These are phyloP conservation scores for Drosophila pectinifera DNA, from an alignment of 1,140 invertebrate genomes.

Conservation along the genomic window DNA sequence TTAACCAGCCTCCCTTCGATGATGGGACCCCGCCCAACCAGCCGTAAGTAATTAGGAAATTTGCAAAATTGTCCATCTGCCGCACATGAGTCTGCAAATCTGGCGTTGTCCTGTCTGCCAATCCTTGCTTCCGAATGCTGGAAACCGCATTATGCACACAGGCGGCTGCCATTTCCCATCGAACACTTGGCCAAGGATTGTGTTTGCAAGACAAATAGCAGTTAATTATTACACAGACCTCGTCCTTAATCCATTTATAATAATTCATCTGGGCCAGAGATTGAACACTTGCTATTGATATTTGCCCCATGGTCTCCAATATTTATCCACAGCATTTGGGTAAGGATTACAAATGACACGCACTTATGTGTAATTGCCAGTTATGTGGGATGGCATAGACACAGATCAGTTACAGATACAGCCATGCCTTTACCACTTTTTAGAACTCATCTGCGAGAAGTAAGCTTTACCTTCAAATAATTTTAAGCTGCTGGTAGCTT, in stretches of 20 bases:
- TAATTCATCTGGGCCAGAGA: constrained; percentile 41
- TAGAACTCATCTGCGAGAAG: no score
- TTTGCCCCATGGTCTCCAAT: constrained; percentile 26
- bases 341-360: constrained; percentile 17
- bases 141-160: constrained; percentile 43
- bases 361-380: constrained; percentile 8
- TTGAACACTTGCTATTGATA: constrained; percentile 46
- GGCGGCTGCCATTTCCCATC: constrained; percentile 30
- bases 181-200: constrained; percentile 19
- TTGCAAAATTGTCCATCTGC: constrained; percentile 64
- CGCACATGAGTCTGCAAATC: constrained; percentile 48
- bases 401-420: neutral
- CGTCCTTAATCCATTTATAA: constrained; percentile 59
- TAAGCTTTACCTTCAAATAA: neutral
- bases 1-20: constrained; percentile 1
- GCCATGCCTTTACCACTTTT: neutral
- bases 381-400: constrained; percentile 2
- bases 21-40: constrained; percentile 34
- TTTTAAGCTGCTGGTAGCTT: no score
- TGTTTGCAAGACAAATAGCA: constrained; percentile 60
- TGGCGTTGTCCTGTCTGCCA: constrained; percentile 28
- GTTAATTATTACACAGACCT: constrained; percentile 67
- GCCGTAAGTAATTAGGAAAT: constrained; percentile 75
- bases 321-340: constrained; percentile 26
- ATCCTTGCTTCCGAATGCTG: constrained; percentile 5